A percentile compares a stretch with the other conserved stretches of the same genome.
Evolutionary conservation across 2,797 vertebrate species (phyloP).

Genomic region (Coluber constrictor): DNA sequence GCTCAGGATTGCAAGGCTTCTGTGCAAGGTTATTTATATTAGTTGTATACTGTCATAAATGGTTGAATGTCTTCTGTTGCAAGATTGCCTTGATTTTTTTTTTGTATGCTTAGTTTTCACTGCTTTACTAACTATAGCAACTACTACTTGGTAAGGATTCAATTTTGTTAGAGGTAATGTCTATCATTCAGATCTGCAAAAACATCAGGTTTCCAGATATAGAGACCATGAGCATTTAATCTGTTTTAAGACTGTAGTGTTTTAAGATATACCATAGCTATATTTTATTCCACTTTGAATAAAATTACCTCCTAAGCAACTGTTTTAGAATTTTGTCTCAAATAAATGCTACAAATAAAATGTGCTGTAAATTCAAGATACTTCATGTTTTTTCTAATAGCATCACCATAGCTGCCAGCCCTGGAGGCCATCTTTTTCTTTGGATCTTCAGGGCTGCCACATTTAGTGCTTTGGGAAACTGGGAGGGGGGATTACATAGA

Average conservation of each 20-base stretch:
- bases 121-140: not conserved
- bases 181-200: not conserved
- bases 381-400: not conserved
- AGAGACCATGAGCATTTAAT: not conserved
- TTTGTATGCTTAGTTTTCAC: not conserved
- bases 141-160: not conserved
- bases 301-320: not conserved
- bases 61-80: not conserved
- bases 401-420: not conserved
- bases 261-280: not conserved
- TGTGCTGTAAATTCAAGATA: not conserved
- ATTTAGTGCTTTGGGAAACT: too few species aligned
- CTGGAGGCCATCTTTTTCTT: too few species aligned
- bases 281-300: not conserved
- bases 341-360: not conserved
- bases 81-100: not conserved
- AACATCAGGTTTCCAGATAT: not conserved
- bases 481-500: too few species aligned
- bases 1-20: not conserved
- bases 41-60: not conserved
- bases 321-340: not conserved
- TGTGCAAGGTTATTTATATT: not conserved
- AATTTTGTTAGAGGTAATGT: not conserved
- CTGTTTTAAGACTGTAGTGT: not conserved
- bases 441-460: too few species aligned